Conservation (phyloP, 2,113 vertebrate species). For the Corythoichthys intestinalis region DNA sequence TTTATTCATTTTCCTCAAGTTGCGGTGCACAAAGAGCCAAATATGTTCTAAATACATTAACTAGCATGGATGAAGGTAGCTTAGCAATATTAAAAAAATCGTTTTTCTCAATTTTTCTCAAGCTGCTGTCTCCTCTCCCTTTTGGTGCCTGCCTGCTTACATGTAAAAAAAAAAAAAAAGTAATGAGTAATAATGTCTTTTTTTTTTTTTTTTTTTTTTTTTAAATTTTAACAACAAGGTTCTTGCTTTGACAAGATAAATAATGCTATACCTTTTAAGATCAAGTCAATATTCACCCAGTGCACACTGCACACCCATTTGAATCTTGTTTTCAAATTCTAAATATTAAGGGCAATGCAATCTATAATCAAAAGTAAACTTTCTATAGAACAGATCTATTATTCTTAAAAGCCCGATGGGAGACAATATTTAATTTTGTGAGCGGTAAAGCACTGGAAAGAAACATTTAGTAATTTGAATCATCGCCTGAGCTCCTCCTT, state of each 20-base stretch:
- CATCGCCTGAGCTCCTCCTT: not conserved
- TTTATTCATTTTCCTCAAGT: not conserved
- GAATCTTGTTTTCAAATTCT: not conserved
- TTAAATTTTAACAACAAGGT: not conserved
- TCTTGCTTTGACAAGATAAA: not conserved
- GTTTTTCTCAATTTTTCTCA: not conserved
- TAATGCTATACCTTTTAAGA: not conserved
- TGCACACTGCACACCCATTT: not conserved
- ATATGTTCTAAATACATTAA: not conserved
- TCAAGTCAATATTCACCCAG: not conserved
- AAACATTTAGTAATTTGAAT: conserved; percentile 4
- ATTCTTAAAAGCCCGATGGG: not conserved
- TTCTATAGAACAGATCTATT: not conserved
- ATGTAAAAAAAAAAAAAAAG: not conserved
- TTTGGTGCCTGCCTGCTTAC: not conserved
- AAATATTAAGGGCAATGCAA: not conserved
- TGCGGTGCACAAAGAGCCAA: not conserved
- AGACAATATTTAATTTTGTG: not conserved
- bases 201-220: not conserved
- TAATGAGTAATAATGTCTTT: not conserved
- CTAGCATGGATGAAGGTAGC: not conserved
- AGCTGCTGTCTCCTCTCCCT: not conserved
- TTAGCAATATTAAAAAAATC: not conserved
- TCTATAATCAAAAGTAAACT: not conserved
- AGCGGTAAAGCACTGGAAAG: not conserved